Conservation (phyloP, 1,140 invertebrate species). For the Parapsyche elsis region DNA sequence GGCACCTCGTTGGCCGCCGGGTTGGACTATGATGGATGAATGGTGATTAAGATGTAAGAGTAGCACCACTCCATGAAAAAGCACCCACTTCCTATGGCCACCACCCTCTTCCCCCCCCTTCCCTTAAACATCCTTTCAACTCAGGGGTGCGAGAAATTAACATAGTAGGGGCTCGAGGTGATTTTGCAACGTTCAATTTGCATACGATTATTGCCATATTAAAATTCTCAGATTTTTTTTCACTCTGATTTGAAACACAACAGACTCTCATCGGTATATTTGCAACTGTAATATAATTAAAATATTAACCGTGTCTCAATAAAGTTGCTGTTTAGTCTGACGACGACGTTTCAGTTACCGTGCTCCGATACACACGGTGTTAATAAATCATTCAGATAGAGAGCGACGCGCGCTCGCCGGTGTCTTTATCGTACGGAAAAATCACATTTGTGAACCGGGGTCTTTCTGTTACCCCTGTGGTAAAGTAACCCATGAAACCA, state of each 20-base stretch:
- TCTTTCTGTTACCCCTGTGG: neutral
- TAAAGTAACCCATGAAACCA: neutral
- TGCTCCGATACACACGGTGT: neutral
- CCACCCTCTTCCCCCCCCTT: neutral
- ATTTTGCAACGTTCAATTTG: neutral
- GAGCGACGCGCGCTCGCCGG: neutral
- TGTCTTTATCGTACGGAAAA: constrained; percentile 35
- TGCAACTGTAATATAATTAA: neutral
- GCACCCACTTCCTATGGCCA: neutral
- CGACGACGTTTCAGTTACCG: constrained; percentile 11
- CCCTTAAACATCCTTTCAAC: neutral
- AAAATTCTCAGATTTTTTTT: neutral
- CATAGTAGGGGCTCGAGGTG: neutral
- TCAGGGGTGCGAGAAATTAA: neutral
- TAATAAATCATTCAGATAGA: constrained; percentile 41
- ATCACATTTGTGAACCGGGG: constrained; percentile 25
- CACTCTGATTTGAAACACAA: neutral
- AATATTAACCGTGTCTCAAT: neutral
- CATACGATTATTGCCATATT: neutral
- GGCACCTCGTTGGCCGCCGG: constrained; percentile 14
- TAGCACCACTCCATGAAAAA: neutral
- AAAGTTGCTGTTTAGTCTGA: neutral
- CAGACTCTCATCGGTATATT: no score
- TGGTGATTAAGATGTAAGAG: constrained; percentile 32
- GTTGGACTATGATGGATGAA: constrained; percentile 33